These are phyloP conservation scores for Rhadinocentrus ornatus DNA, from an alignment of 2,797 vertebrate species.

Conservation along the genomic window DNA sequence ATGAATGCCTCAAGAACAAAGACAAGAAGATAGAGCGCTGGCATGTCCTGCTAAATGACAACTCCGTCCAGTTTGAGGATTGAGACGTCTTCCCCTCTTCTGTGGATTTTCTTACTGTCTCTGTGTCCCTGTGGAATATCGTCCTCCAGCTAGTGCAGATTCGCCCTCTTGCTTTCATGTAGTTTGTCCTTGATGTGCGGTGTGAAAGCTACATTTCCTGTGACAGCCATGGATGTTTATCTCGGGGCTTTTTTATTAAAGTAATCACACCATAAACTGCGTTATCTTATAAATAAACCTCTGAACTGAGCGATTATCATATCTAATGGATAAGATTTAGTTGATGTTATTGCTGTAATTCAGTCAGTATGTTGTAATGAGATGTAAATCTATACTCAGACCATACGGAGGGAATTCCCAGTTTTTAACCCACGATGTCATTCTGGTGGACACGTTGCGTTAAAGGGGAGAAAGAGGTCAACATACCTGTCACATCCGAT, in stretches of 20 bases:
- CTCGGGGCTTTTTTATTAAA: slow-evolving; percentile 12
- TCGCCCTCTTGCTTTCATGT: slow-evolving; percentile 11
- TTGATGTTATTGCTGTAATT: slow-evolving; percentile 9
- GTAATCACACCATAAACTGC: slow-evolving; percentile 13
- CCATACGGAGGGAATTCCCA: slow-evolving; percentile 12
- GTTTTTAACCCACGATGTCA: background rate
- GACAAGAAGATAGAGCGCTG: slow-evolving; percentile 97
- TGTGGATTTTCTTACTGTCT: slow-evolving; percentile 11
- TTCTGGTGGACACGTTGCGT: background rate
- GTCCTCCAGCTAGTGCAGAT: slow-evolving; percentile 21
- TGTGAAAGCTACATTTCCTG: slow-evolving; percentile 3
- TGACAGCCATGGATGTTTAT: slow-evolving; percentile 44
- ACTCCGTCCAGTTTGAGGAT: slow-evolving; percentile 88
- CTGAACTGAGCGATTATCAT: slow-evolving; percentile 9
- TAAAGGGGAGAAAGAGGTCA: background rate
- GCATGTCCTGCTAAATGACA: slow-evolving; percentile 93
- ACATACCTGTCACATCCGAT: slow-evolving; percentile 30
- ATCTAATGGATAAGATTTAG: slow-evolving; percentile 33
- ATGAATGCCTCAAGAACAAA: slow-evolving; percentile 97
- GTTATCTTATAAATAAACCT: slow-evolving; percentile 8
- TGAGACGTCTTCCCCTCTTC: slow-evolving; percentile 32
- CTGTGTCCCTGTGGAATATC: slow-evolving; percentile 28
- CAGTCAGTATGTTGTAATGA: slow-evolving; percentile 22
- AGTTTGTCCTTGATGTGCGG: slow-evolving; percentile 20
- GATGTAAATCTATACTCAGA: slow-evolving; percentile 1